Conservation (phyloP, 2,113 vertebrate genomes). For the Callopanchax toddi region DNA sequence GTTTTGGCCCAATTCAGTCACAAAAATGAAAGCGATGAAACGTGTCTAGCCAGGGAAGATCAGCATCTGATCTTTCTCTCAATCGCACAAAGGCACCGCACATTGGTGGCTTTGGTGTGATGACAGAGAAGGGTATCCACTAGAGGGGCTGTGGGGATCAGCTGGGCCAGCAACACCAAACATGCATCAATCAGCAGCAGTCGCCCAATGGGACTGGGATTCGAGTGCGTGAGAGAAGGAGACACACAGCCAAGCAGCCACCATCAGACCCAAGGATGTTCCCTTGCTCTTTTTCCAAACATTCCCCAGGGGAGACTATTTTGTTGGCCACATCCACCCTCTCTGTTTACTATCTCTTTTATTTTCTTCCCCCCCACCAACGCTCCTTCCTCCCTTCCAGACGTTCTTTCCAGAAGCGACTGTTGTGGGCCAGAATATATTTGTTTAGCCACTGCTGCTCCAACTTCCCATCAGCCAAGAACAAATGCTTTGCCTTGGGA, state of each 20-base stretch:
- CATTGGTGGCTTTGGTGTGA: conserved; percentile 26
- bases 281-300: conserved; percentile 77
- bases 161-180: conserved; percentile 64
- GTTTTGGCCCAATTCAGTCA: conserved; percentile 39
- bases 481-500: conserved; percentile 68
- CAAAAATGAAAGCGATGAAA: conserved; percentile 71
- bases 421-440: conserved; percentile 66
- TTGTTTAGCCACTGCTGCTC: conserved; percentile 69
- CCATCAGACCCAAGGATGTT: conserved; percentile 64
- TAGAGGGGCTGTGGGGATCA: conserved; percentile 58
- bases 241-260: conserved; percentile 73
- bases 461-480: conserved; percentile 64
- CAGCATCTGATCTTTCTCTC: conserved; percentile 67
- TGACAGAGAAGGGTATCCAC: conserved; percentile 57
- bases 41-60: conserved; percentile 81
- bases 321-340: conserved; percentile 40
- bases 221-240: conserved; percentile 16
- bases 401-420: conserved; percentile 44
- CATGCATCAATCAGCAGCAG: conserved; percentile 64
- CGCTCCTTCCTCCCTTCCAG: conserved; percentile 26
- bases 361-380: neutral
- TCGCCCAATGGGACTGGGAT: conserved; percentile 51
- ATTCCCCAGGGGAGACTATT: conserved; percentile 54
- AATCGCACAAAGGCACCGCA: conserved; percentile 40
- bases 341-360: conserved; percentile 32